Base-by-base conservation (phyloP, 2,113 vertebrate species). In the Polyodon spathula region DNA sequence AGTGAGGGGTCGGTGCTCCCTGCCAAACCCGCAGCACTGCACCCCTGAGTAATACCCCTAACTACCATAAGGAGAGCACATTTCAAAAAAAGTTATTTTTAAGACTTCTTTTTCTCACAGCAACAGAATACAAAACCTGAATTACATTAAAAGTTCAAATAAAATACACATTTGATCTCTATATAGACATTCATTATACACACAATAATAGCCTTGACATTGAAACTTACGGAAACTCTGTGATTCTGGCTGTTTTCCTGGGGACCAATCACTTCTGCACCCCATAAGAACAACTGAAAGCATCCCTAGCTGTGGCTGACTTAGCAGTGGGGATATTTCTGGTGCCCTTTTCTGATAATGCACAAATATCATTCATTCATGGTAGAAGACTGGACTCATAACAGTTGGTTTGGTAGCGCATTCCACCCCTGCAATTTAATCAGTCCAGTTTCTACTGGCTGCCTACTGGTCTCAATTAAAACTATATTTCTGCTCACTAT, bases 221-320 rank as follows among this genome's bases (percentile, higher is more conserved):
- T n/a, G n/a, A n/a, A n/a, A n/a, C n/a, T n/a, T 73, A 85, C 15
- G 88, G 85, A 43, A 89, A 88, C 69, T 42, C 72, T 4, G 65
- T 89, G 60, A 88, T 85, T 50, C 71, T 88, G 64, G 83, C 85
- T 1, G 85, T 89, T 16, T 61, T 88, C 44, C 37, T 84, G 1
- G 79, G 82, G 17, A 87, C 77, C 7, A 85, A 81, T 46, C 79
- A 78, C 67, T 83, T 86, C 71, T 83, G 81, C 63, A 87, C 80
- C 0, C 77, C 86, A 0, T 86, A 88, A 60, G 87, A 87, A 0
- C 87, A 87, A 71, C 76, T 90, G 63, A 90, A 89, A 72, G 86
- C 84, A 0, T 89, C 88, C 0, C 74, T 88, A 2, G 84, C 87
- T 0, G 79, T 81, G 61, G 86, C 87, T 1, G 87, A 90, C 48